Conservation (phyloP, 2,113 vertebrate genomes). For the Bubo blakistoni region DNA sequence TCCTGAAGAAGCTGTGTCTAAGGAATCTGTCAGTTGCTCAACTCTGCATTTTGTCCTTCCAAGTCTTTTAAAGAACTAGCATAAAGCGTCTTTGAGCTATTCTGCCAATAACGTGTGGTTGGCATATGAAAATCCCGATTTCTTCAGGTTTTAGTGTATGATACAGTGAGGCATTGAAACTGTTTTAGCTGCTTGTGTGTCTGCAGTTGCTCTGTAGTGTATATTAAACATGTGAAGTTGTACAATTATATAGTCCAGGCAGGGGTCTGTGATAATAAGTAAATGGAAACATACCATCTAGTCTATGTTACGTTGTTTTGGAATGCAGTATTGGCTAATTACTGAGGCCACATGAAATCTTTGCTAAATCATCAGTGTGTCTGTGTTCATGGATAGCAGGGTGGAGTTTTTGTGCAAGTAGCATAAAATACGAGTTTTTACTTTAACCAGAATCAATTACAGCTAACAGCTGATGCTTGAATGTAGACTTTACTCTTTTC, state of each 20-base stretch:
- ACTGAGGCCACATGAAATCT: not conserved
- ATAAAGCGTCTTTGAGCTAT: not conserved
- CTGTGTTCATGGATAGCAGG: not conserved
- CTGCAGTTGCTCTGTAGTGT: not conserved
- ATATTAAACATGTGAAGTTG: not conserved
- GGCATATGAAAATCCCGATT: not conserved
- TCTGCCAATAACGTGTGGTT: not conserved
- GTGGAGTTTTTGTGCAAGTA: not conserved
- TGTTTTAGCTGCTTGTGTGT: not conserved
- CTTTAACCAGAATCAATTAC: not conserved
- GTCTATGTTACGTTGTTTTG: fast-evolving
- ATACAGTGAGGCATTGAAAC: not conserved
- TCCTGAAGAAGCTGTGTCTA: not conserved
- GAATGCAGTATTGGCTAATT: not conserved
- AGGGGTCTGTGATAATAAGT: no score
- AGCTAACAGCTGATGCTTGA: not conserved
- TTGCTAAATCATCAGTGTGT: not conserved
- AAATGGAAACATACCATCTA: not conserved
- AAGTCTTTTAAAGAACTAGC: fast-evolving
- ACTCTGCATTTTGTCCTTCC: not conserved
- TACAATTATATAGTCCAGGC: not conserved
- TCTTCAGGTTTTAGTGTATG: not conserved
- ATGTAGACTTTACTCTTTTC: not conserved
- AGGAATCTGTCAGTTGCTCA: not conserved
- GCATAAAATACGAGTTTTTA: not conserved